A percentile compares a stretch with the other conserved stretches of the same genome.
Conservation (phyloP, 2,113 vertebrate species). For the Elephantulus edwardii region DNA sequence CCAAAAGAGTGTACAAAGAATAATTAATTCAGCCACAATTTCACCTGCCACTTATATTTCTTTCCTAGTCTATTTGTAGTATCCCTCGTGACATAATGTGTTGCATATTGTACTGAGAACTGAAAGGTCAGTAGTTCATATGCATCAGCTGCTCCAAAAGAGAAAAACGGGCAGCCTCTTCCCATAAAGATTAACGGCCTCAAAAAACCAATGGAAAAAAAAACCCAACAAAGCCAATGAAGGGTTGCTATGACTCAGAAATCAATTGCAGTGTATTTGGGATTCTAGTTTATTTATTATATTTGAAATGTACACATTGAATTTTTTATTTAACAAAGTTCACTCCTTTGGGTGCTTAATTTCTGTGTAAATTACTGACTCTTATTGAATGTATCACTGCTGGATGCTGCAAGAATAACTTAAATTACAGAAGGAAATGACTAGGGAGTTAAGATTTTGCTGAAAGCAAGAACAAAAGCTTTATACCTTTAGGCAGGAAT, state of each 20-base stretch:
- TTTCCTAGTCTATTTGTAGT: too few species aligned
- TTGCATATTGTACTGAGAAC: too few species aligned
- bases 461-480: conserved; percentile 52
- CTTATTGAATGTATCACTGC: conserved; percentile 20
- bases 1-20: conserved; percentile 26
- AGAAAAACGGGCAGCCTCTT: too few species aligned
- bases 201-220: too few species aligned
- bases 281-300: too few species aligned
- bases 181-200: too few species aligned
- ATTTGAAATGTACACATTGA: neutral
- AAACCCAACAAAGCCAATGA: too few species aligned
- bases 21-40: conserved; percentile 44
- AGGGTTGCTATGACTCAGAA: too few species aligned
- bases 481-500: conserved; percentile 5
- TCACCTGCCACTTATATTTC: conserved; percentile 11
- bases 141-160: too few species aligned
- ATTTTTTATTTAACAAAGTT: conserved; percentile 49
- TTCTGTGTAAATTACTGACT: conserved; percentile 32
- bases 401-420: neutral
- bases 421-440: neutral
- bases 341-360: conserved; percentile 19
- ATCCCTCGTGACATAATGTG: too few species aligned
- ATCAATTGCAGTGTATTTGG: too few species aligned
- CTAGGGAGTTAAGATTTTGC: conserved; percentile 5
- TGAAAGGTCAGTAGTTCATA: too few species aligned